Percentiles rank a stretch among this genome's conserved stretches.
phyloP scores from a whole-genome alignment of 2,113 vertebrate species.

The Daubentonia madagascariensis region DNA sequence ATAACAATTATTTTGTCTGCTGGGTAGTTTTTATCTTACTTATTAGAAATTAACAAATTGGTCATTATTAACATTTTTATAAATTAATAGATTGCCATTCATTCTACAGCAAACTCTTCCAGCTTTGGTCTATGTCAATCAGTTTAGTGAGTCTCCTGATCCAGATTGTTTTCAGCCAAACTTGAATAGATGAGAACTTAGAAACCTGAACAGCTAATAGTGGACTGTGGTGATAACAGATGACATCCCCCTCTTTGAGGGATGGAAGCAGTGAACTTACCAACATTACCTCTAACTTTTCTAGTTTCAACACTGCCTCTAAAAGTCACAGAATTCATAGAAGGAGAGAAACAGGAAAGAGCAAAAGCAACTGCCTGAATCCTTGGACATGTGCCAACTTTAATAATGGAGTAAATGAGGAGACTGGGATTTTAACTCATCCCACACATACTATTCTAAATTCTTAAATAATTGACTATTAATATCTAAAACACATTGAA shows the following conservation, averaged over 20 bases:
- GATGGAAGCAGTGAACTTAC: background rate
- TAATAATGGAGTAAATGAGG: background rate
- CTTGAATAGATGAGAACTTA: background rate
- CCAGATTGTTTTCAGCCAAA: background rate
- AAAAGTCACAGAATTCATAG: background rate
- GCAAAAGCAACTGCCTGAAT: background rate
- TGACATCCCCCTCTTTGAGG: background rate
- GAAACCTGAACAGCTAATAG: background rate
- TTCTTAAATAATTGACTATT: conserved; percentile 3
- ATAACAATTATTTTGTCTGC: background rate
- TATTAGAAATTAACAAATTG: background rate
- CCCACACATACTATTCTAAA: background rate
- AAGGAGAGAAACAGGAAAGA: background rate
- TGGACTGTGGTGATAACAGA: background rate
- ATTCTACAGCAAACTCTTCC: background rate
- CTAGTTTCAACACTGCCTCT: background rate
- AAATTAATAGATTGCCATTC: background rate
- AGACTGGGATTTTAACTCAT: background rate
- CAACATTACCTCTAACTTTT: background rate
- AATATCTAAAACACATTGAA: background rate
- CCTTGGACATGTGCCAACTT: background rate
- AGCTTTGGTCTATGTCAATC: background rate
- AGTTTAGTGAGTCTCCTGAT: background rate
- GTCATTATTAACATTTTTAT: background rate
- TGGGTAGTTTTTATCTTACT: background rate